Evolutionary conservation across 1,140 invertebrate genomes (phyloP).

Genomic region (Drosophila navojoa): DNA sequence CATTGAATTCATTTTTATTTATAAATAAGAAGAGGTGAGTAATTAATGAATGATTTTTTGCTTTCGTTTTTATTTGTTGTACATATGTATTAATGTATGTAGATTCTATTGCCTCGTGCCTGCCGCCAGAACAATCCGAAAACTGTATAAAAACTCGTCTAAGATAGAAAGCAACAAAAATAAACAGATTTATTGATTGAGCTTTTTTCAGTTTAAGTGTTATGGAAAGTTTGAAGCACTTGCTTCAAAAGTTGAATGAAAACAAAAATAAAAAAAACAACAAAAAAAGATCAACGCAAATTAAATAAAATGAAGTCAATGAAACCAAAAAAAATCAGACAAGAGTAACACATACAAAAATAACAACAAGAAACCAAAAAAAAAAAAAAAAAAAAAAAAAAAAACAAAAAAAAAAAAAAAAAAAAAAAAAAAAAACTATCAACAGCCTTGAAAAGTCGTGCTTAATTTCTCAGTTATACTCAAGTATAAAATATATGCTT

Average conservation of each 20-base stretch:
- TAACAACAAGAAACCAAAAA: constrained; percentile 29
- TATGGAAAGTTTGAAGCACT: constrained; percentile 20
- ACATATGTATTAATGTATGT: neutral
- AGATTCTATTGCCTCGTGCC: constrained; percentile 3
- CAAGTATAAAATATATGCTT: constrained; percentile 78
- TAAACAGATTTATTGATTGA: constrained; percentile 61
- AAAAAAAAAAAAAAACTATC: constrained; percentile 13
- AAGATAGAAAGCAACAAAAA: constrained; percentile 3
- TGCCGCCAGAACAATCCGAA: constrained; percentile 27
- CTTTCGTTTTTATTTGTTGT: neutral
- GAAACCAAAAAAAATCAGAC: constrained; percentile 52
- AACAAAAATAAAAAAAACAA: constrained; percentile 31
- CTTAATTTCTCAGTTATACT: constrained; percentile 78
- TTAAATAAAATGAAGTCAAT: constrained; percentile 61
- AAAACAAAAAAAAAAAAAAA: neutral
- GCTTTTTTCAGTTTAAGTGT: constrained; percentile 32
- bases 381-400: neutral
- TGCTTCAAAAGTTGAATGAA: constrained; percentile 44
- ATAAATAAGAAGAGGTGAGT: constrained; percentile 56
- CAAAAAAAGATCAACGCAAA: constrained; percentile 54
- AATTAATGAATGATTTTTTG: constrained; percentile 39
- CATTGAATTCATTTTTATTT: constrained; percentile 41
- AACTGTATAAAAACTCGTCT: constrained; percentile 50
- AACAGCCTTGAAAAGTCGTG: constrained; percentile 75
- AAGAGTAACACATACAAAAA: constrained; percentile 53